These are phyloP conservation scores for Amphibalanus amphitrite DNA, from an alignment of 1,140 invertebrate species.

Conservation along the genomic window DNA sequence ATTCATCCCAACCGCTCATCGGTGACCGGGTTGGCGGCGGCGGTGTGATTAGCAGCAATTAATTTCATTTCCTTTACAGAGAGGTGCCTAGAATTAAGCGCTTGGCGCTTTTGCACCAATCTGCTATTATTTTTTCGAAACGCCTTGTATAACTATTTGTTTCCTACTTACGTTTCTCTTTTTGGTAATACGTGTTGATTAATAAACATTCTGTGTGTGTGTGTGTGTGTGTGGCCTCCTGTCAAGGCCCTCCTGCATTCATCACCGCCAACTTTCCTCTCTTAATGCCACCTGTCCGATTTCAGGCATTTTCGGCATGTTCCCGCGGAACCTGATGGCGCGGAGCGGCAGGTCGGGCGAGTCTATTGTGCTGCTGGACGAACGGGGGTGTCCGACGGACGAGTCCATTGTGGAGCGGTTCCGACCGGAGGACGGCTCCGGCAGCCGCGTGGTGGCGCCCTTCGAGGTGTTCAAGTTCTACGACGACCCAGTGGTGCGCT, in stretches of 20 bases:
- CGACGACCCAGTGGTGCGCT: conserved; percentile 43
- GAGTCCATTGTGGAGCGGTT: conserved; percentile 33
- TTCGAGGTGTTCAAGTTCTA: conserved; percentile 54
- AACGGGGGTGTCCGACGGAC: conserved; percentile 36
- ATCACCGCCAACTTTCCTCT: conserved; percentile 12
- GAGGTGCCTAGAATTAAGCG: no score
- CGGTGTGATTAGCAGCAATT: no score
- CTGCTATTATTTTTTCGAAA: no score
- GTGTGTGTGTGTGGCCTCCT: no score
- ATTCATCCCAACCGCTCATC: no score
- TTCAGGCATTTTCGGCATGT: conserved; percentile 36
- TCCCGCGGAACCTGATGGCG: conserved; percentile 35
- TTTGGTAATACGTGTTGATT: no score
- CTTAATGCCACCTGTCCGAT: conserved; percentile 10
- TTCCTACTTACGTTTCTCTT: no score
- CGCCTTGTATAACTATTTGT: no score
- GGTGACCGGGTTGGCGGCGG: no score
- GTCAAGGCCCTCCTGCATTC: not conserved
- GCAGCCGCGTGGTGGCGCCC: conserved; percentile 29
- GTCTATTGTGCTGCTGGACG: conserved; percentile 32
- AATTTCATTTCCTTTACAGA: no score
- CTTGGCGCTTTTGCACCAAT: no score
- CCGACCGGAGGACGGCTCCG: conserved; percentile 24
- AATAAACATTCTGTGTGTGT: no score
- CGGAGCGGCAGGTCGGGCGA: conserved; percentile 31